Percentiles rank a stretch among this genome's conserved stretches.
Conservation (phyloP, 2,797 vertebrate species). For the Salmo trutta region DNA sequence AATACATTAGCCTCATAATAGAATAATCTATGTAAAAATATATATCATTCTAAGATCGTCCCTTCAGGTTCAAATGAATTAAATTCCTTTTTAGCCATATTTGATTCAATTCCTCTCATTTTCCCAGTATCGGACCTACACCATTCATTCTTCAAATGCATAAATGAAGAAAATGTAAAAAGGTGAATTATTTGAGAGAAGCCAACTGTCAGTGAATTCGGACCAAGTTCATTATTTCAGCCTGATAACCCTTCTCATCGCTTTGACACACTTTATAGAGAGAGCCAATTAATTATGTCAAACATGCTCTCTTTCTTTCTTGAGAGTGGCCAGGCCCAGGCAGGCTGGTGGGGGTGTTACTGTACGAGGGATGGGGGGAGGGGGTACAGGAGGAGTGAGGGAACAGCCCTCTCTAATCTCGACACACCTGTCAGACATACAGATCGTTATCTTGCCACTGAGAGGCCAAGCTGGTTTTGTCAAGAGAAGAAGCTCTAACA, state of each 20-base stretch:
- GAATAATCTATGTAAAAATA: slow-evolving; percentile 85
- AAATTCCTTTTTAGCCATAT: slow-evolving; percentile 85
- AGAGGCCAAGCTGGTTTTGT: slow-evolving; percentile 86
- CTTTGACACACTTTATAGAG: slow-evolving; percentile 92
- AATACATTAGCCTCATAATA: slow-evolving; percentile 90
- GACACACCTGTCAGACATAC: slow-evolving; percentile 87
- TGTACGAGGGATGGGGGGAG: slow-evolving; percentile 72
- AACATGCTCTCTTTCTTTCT: slow-evolving; percentile 84
- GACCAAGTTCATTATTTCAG: slow-evolving; percentile 95
- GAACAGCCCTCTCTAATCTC: slow-evolving; percentile 76
- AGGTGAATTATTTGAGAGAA: slow-evolving; percentile 80
- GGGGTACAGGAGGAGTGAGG: slow-evolving; percentile 1
- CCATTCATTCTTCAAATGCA: slow-evolving; percentile 71
- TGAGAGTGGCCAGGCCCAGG: slow-evolving; percentile 71
- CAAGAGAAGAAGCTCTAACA: slow-evolving; percentile 80
- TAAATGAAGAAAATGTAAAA: slow-evolving; percentile 71
- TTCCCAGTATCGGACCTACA: slow-evolving; percentile 76
- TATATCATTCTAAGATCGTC: slow-evolving; percentile 72
- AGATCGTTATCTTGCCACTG: slow-evolving; percentile 87
- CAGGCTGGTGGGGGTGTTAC: slow-evolving; percentile 89
- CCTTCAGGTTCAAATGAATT: slow-evolving; percentile 87
- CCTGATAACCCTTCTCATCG: slow-evolving; percentile 94
- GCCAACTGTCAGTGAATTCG: slow-evolving; percentile 91
- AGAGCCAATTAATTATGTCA: slow-evolving; percentile 97
- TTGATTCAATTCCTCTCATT: slow-evolving; percentile 84